Evolutionary conservation across 2,113 vertebrate genomes (phyloP), one percentile per base, ranked within the genome.

Genomic region (Clarias gariepinus): DNA sequence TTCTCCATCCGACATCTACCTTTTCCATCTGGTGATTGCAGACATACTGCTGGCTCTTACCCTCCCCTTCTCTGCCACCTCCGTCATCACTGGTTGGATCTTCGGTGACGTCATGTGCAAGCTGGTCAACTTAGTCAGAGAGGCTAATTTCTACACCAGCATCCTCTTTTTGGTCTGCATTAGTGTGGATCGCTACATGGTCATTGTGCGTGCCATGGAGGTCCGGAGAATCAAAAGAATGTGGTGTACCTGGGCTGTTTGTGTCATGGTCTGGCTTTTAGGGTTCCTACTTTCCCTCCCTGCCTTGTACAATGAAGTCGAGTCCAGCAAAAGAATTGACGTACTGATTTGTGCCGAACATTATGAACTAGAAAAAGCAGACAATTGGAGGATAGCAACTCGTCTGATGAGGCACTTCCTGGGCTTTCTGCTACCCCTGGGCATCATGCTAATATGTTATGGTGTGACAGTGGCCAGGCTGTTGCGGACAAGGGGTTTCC

Each of bases 161-260:
- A 95, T 96, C 18, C 93, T 96, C 60, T 94, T 96, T 86, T 90
- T 96, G 83, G 93, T 91, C 0, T 95, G 94, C 92, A 96, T 96
- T 87, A 95, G 95, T 18, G 64, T 95, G 58, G 95, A 96, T 87
- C 94, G 95, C 3, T 96, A 95, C 91, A 93, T 91, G 90, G 93
- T 94, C 58, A 95, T 96, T 0, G 95, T 96, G 28, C 86, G 92
- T 10, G 94, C 95, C 0, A 88, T 91, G 89, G 91, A 94, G 87
- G 41, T 89, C 0, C 91, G 89, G 53, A 86, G 3, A 41, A 76
- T 89, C 0, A 90, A 91, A 83, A 84, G 92, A 0, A 88, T 76
- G 41, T 0, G 66, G 16, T 12, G 88, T 78, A 94, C 92, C 84
- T 93, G 92, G 90, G 88, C 47, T 0, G 85, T 93, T 0, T 95